Conservation (phyloP, 1,140 invertebrate species). For the Drosophila truncata region DNA sequence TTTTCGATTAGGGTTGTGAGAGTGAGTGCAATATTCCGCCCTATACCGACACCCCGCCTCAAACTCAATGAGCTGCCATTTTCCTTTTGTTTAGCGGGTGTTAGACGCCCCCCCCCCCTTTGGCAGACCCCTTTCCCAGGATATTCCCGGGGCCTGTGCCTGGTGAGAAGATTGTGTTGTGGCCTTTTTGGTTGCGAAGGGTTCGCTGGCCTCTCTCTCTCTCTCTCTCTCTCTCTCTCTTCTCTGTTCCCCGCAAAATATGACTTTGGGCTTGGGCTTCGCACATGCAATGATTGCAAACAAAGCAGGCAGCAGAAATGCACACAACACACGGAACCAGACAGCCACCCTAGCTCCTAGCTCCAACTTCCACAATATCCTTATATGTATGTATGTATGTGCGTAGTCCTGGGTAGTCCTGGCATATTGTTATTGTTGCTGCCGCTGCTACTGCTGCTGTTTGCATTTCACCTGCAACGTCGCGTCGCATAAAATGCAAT, state of each 20-base stretch:
- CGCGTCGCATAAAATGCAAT: constrained; percentile 80
- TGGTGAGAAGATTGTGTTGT: constrained; percentile 80
- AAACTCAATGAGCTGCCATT: constrained; percentile 72
- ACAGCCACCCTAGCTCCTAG: background rate
- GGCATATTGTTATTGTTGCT: constrained; percentile 60
- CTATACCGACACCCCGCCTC: constrained; percentile 15
- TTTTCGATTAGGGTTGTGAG: constrained; percentile 35
- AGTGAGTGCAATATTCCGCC: constrained; percentile 2
- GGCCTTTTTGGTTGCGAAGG: constrained; percentile 79
- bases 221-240: no score
- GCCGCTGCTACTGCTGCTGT: constrained; percentile 40
- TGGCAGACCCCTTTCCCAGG: no score
- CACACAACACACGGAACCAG: constrained; percentile 24
- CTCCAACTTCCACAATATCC: constrained; percentile 27
- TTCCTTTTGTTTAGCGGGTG: constrained; percentile 70
- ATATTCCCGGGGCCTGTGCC: background rate
- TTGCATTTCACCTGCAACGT: constrained; percentile 80
- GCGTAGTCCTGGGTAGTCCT: constrained; percentile 44
- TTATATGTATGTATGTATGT: constrained; percentile 6
- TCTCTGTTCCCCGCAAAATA: background rate
- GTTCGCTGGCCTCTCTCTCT: constrained; percentile 12
- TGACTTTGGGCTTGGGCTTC: constrained; percentile 23
- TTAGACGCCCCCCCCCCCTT: constrained; percentile 16
- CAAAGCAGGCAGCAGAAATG: constrained; percentile 49
- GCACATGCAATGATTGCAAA: constrained; percentile 70